Evolutionary conservation across 2,113 vertebrate genomes (phyloP).

Genomic region (Actenoides hombroni): DNA sequence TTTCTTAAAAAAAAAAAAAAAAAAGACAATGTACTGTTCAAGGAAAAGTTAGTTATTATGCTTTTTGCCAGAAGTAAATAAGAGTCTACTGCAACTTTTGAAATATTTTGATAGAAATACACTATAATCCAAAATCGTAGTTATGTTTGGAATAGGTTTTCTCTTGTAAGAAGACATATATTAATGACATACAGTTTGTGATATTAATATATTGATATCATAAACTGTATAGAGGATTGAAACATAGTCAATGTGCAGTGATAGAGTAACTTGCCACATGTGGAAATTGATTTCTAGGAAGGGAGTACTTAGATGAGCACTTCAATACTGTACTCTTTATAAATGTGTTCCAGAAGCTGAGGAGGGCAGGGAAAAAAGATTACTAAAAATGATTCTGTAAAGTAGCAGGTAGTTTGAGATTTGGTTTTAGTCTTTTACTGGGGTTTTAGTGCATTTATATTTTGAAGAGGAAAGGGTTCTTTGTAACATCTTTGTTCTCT

Average conservation of each 20-base stretch:
- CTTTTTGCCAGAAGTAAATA: background rate
- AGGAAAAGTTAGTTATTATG: background rate
- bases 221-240: background rate
- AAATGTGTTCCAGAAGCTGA: constrained; percentile 1
- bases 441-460: background rate
- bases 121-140: background rate
- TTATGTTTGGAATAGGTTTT: background rate
- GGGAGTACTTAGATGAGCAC: background rate
- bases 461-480: background rate
- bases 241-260: background rate
- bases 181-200: background rate
- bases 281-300: background rate
- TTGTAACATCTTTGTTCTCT: background rate
- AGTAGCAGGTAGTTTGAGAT: background rate
- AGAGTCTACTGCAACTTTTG: background rate
- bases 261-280: background rate
- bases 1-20: background rate
- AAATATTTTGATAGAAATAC: background rate
- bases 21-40: background rate
- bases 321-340: background rate
- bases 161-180: background rate
- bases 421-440: background rate
- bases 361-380: background rate
- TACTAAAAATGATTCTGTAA: background rate
- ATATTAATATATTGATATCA: background rate